These are phyloP conservation scores for Trissoscelio sp. DNA, from an alignment of 2,888 invertebrate species.

Conservation along the genomic window DNA sequence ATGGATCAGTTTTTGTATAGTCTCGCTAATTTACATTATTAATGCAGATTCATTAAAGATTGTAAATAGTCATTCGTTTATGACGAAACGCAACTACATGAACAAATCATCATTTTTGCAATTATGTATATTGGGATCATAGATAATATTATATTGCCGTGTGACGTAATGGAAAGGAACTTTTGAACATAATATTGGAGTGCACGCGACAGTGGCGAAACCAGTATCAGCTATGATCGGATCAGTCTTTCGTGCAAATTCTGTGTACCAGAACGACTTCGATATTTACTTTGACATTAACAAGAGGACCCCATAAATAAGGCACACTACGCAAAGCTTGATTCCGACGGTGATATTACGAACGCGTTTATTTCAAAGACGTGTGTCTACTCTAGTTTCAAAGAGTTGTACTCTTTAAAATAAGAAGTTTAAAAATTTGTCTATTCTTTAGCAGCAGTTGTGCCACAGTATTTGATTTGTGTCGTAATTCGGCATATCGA, in stretches of 20 bases:
- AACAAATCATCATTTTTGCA: constrained; percentile 61
- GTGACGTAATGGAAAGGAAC: constrained; percentile 57
- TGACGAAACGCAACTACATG: constrained; percentile 27
- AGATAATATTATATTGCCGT: constrained; percentile 54
- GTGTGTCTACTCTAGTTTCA: constrained; percentile 50
- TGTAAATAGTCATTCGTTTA: constrained; percentile 7
- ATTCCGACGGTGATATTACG: constrained; percentile 12
- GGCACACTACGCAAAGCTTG: constrained; percentile 25
- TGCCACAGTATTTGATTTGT: constrained; percentile 4
- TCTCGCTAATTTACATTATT: constrained; percentile 40
- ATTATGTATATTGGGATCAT: constrained; percentile 52
- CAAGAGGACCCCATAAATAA: constrained; percentile 52
- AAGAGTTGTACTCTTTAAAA: constrained; percentile 32
- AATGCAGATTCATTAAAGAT: constrained; percentile 29
- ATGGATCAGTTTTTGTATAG: too few relatives aligned
- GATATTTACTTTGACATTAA: constrained; percentile 46
- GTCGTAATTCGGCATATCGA: constrained; percentile 54
- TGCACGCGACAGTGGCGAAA: constrained; percentile 53
- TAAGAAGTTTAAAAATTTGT: constrained; percentile 45
- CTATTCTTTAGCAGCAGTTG: constrained; percentile 15
- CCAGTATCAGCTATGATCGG: constrained; percentile 50
- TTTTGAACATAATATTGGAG: constrained; percentile 57
- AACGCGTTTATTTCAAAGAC: constrained; percentile 23
- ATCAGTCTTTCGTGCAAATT: constrained; percentile 44
- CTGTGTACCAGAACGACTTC: constrained; percentile 44